Percentiles rank a stretch among this genome's conserved stretches.
Evolutionary conservation across 37 sponge, comb jelly and placozoan species (phyloP).

Genomic region (Amphimedon queenslandica): DNA sequence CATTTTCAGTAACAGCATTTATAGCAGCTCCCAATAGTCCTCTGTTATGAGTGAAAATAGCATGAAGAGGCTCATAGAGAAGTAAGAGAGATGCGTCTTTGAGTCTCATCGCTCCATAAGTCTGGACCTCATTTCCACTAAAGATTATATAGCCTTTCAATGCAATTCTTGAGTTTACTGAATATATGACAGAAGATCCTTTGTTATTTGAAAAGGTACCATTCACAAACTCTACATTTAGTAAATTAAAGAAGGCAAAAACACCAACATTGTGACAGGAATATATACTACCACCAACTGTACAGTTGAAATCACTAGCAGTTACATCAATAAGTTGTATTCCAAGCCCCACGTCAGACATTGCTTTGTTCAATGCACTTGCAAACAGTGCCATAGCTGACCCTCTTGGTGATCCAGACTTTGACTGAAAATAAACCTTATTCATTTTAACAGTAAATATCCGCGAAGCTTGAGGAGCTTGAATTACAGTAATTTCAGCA

Average conservation of each 20-base stretch:
- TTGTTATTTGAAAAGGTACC: neutral
- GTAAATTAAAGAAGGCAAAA: neutral
- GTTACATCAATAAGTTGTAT: neutral
- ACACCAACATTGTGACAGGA: neutral
- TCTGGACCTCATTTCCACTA: neutral
- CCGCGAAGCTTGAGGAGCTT: no score
- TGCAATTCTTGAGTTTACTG: neutral
- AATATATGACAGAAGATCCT: neutral
- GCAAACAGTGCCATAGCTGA: neutral
- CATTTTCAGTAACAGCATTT: neutral
- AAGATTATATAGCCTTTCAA: constrained; percentile 1
- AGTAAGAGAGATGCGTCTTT: neutral
- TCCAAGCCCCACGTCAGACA: neutral
- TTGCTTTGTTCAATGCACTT: neutral
- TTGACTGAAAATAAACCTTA: no score
- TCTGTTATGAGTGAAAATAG: constrained; percentile 13
- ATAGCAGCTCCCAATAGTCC: constrained; percentile 25
- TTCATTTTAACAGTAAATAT: no score
- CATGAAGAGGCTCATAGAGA: neutral
- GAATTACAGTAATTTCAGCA: neutral
- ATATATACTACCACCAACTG: neutral
- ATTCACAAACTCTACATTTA: neutral
- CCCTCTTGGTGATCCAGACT: no score
- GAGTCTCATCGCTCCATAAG: constrained; percentile 6
- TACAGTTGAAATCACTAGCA: neutral